Percentiles rank a stretch among this genome's conserved stretches.
Evolutionary conservation across 2,113 vertebrate genomes (phyloP).

Genomic region (Rhinopomastus cyanomelas): DNA sequence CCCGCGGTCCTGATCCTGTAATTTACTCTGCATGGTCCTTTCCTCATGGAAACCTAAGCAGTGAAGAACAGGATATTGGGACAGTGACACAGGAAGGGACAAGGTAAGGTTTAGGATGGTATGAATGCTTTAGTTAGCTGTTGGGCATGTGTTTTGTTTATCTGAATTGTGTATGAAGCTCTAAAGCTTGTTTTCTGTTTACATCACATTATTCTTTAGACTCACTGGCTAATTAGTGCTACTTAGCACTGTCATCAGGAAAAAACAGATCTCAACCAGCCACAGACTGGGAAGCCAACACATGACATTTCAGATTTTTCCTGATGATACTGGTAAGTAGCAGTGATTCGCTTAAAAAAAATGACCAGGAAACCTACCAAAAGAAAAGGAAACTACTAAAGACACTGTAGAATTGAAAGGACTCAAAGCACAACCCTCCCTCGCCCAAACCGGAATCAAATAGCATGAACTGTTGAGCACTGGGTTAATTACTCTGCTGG

Average conservation of each 20-base stretch:
- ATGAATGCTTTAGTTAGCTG: background rate
- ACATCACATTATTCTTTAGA: background rate
- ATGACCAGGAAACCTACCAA: background rate
- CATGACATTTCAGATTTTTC: background rate
- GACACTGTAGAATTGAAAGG: background rate
- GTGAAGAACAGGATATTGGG: constrained; percentile 24
- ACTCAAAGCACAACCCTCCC: background rate
- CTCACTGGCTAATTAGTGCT: background rate
- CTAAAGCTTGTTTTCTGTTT: background rate
- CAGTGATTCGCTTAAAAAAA: background rate
- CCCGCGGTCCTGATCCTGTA: background rate
- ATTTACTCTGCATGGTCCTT: constrained; percentile 34
- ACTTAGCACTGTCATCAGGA: background rate
- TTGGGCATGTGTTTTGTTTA: background rate
- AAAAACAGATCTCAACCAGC: background rate
- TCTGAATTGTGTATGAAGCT: background rate
- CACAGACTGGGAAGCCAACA: too few species aligned
- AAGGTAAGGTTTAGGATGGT: constrained; percentile 50
- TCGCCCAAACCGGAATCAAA: background rate
- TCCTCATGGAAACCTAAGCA: constrained; percentile 46
- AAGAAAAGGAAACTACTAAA: background rate
- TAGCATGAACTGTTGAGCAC: background rate
- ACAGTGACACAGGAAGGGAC: constrained; percentile 25
- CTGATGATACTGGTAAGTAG: background rate
- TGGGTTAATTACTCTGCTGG: constrained; percentile 11